phyloP scores from a whole-genome alignment of 2,113 vertebrate genomes.

The Pycnonotus jocosus region DNA sequence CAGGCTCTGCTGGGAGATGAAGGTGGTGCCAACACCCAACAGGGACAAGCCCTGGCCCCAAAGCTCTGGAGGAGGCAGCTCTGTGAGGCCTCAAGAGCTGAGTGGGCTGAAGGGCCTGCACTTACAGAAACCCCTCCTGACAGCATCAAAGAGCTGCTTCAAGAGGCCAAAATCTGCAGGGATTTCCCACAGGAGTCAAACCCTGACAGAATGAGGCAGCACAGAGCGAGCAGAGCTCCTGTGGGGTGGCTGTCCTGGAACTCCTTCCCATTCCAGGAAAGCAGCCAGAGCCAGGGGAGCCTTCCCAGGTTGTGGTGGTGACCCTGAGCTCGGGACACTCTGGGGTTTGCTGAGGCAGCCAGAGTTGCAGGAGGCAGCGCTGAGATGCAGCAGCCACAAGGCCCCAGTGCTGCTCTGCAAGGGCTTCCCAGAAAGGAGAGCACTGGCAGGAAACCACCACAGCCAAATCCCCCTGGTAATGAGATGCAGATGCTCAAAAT shows the following conservation, averaged over 20 bases:
- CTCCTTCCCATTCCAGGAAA: neutral
- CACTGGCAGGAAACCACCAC: neutral
- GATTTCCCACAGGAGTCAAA: neutral
- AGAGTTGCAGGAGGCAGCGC: neutral
- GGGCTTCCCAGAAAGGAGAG: constrained; percentile 7
- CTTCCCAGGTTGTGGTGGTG: neutral
- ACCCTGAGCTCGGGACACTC: neutral
- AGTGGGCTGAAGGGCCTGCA: neutral
- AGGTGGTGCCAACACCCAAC: accelerated
- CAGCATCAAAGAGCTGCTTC: neutral
- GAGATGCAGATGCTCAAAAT: constrained; percentile 32
- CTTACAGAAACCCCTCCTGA: neutral
- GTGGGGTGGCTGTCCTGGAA: neutral
- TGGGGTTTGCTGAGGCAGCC: neutral
- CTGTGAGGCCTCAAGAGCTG: neutral
- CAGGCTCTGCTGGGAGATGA: neutral
- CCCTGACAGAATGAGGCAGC: neutral
- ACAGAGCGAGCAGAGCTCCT: neutral
- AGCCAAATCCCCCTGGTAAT: constrained; percentile 24
- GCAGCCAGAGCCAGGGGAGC: neutral
- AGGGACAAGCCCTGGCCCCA: neutral
- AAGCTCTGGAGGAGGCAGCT: neutral
- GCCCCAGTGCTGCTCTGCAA: neutral
- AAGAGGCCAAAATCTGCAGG: neutral
- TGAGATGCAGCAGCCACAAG: neutral